These are phyloP conservation scores for Carassius carassius DNA, from an alignment of 2,113 vertebrate genomes.

Conservation along the genomic window DNA sequence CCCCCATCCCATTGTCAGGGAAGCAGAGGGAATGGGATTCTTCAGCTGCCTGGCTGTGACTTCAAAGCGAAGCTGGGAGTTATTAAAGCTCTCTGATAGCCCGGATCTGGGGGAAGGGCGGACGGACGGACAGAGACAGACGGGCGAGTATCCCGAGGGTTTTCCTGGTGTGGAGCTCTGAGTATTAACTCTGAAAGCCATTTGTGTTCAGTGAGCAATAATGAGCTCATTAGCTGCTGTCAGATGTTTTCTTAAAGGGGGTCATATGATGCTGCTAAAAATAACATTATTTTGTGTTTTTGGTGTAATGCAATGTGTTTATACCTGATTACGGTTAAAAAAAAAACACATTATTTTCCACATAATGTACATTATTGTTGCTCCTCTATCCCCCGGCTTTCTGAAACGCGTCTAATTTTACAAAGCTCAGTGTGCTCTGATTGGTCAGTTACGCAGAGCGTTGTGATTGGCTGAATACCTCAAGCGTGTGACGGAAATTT, in stretches of 20 bases:
- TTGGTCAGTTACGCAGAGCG: too few species aligned
- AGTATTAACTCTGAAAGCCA: conserved; percentile 26
- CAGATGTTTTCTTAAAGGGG: neutral
- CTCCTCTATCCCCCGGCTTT: too few species aligned
- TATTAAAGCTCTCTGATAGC: conserved; percentile 78
- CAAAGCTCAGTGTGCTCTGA: too few species aligned
- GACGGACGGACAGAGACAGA: conserved; percentile 32
- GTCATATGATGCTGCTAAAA: too few species aligned
- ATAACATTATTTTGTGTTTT: too few species aligned
- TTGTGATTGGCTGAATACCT: too few species aligned
- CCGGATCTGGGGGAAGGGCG: conserved; percentile 61
- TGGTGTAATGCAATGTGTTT: too few species aligned
- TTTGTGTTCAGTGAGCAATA: conserved; percentile 10
- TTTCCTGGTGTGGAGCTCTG: conserved; percentile 1
- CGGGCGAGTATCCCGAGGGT: conserved; percentile 13
- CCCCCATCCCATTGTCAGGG: conserved; percentile 69
- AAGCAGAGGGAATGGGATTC: conserved; percentile 72
- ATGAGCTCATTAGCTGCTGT: conserved; percentile 6
- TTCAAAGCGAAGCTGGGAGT: conserved; percentile 78
- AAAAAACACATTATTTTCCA: too few species aligned
- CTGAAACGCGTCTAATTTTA: too few species aligned
- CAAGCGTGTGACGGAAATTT: too few species aligned
- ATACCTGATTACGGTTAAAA: too few species aligned
- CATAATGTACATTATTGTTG: too few species aligned
- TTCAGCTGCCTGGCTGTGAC: conserved; percentile 77